Evolutionary conservation across 2,888 invertebrate genomes (phyloP), one percentile per base, ranked within the genome.

Genomic region (Zaprionus lineosus): DNA sequence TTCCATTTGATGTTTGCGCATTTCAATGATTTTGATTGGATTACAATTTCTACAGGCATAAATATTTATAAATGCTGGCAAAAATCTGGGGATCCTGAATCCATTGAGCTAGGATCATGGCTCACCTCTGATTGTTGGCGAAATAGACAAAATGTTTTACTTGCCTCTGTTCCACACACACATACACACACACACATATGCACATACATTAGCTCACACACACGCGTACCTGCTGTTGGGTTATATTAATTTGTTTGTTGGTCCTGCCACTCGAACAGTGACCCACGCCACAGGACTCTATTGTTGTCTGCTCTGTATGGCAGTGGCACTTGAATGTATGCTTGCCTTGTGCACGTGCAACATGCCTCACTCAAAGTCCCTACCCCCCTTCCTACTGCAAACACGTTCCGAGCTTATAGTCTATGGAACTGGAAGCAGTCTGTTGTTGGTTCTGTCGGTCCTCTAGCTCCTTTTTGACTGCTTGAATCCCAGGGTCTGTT

Each of bases 241-340:
- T 58, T 55, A 55, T 77, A 77, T 77, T 81, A 81, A 77, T 81
- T 81, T 77, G 74, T 77, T 76, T 77, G 68, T 60, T 52, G 37
- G 43, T 37, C 2, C 9, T 18, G 19, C 31, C 50, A 64, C 69
- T 68, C 52, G 28, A 63, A 37, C 16, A 29, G 0, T 16, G 24
- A n/a, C 39, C 41, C 58, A 43, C 39, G 5, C 34, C 39, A n/a
- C n/a, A n/a, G 14, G 39, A 29, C 21, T 21, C 53, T 4, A 66
- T 75, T 75, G 73, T 73, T 75, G 39, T 24, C 24, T 57, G 53
- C 33, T 58, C 46, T 50, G 36, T 43, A 56, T 26, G 43, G 19
- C 14, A 21, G 16, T 46, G 44, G 46, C 74, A 74, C 59, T 77
- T 60, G 60, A 64, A 60, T 77, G 50, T 74, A 34, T 19, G 26